Base-by-base conservation (phyloP, 1,140 invertebrate genomes). In the Druon quercuslanigerum region DNA sequence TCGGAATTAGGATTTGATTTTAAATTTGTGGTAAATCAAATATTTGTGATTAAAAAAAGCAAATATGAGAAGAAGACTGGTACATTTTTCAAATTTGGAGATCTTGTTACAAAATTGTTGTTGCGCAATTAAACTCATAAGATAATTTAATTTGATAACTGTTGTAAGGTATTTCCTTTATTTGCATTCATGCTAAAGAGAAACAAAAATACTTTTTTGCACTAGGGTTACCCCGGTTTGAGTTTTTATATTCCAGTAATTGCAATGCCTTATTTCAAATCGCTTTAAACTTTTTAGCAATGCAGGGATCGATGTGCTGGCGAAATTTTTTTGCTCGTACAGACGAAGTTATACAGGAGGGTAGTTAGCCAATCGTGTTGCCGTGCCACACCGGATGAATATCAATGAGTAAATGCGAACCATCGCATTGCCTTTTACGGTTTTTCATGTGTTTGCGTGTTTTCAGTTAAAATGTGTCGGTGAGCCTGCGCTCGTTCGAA, bases 301-400 rank as follows among this genome's bases (percentile, higher is more conserved):
- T 66, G 14, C 60, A 8, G 60, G 60, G n/a, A 66, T 66, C 33
- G 60, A 66, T 66, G 60, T 66, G 60, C 60, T n/a, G 25, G 33
- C 1, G 14, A 66, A 66, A 40, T 40, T 66, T 60, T 60, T 66
- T 66, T 40, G n/a, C 57, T 66, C 25, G 5, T 66, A 14, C 73
- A 66, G 66, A 81, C 73, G 79, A 74, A 81, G 82, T 82, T 86
- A 83, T 84, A 87, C 79, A 82, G 78, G 71, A 84, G 83, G 85
- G 86, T 90, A 90, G 87, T 91, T 90, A 90, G 89, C 87, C 90
- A 89, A 90, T 91, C 88, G 87, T 80, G 87, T 77, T 86, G 79
- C 79, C 79, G 78, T 78, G 85, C 83, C 82, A 88, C 89, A 86
- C 78, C 79, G 83, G 84, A 89, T 88, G 89, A 91, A 90, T 91